A percentile compares a stretch with the other conserved stretches of the same genome.
phyloP scores from a whole-genome alignment of 2,888 invertebrate species.

The Agrilus biguttatus region DNA sequence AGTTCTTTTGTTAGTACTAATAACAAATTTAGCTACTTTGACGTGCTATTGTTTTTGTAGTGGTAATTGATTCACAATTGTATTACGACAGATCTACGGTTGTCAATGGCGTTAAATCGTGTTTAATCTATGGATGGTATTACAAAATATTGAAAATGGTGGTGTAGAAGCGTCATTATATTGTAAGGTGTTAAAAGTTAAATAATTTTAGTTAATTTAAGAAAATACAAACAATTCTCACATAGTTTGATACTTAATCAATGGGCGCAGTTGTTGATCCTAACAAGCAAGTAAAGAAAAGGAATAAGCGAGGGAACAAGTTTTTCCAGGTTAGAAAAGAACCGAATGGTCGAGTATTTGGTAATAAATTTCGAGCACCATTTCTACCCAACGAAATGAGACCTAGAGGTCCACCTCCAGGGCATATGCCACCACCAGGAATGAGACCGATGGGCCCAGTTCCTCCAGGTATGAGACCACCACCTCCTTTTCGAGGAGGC shows the following conservation, averaged over 20 bases:
- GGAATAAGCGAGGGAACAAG: constrained; percentile 5
- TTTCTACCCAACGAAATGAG: constrained; percentile 15
- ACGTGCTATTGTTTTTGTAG: too few species aligned
- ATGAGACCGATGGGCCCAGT: constrained; percentile 18
- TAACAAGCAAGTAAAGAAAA: constrained; percentile 8
- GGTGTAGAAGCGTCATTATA: too few species aligned
- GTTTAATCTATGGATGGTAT: too few species aligned
- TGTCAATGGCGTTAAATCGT: too few species aligned
- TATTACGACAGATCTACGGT: too few species aligned
- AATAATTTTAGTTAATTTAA: too few species aligned
- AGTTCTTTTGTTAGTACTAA: too few species aligned
- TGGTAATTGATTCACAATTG: too few species aligned
- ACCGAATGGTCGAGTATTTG: constrained; percentile 1
- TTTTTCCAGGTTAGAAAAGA: constrained; percentile 3
- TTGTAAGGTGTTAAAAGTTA: too few species aligned
- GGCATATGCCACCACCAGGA: constrained; percentile 16
- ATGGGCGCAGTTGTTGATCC: constrained; percentile 13
- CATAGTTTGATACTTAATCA: constrained; percentile 3
- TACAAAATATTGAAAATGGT: too few species aligned
- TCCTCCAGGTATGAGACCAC: constrained; percentile 12
- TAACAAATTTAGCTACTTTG: too few species aligned
- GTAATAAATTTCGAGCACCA: neutral
- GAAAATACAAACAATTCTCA: too few species aligned
- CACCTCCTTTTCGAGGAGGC: constrained; percentile 6
- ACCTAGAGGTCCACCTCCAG: constrained; percentile 15